Conservation (phyloP, 2,888 invertebrate genomes). For the Agrilus cyanescens region DNA sequence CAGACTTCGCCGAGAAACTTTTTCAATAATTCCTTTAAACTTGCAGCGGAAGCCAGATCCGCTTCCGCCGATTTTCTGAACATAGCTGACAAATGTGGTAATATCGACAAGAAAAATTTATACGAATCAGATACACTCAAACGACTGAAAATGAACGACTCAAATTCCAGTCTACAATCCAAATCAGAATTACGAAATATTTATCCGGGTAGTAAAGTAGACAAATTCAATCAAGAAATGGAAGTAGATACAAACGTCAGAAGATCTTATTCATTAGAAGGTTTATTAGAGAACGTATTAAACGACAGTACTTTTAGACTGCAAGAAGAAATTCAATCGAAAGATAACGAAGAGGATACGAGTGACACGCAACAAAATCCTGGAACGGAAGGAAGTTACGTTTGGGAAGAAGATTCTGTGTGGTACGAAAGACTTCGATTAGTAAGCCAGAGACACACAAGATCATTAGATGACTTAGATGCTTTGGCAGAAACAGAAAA, state of each 20-base stretch:
- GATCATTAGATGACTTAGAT: conserved; percentile 74
- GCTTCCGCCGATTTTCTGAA: conserved; percentile 55
- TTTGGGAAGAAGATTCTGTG: conserved; percentile 73
- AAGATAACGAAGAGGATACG: conserved; percentile 9
- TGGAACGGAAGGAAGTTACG: conserved; percentile 50
- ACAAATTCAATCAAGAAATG: conserved; percentile 23
- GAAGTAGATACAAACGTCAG: conserved; percentile 29
- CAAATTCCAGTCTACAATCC: conserved; percentile 37
- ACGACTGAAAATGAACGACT: conserved; percentile 44
- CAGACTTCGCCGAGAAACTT: conserved; percentile 17
- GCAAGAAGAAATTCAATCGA: conserved; percentile 9
- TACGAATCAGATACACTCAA: conserved; percentile 57
- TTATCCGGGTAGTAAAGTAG: conserved; percentile 22
- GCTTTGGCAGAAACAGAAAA: conserved; percentile 31
- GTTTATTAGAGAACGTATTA: conserved; percentile 41
- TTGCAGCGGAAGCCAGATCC: conserved; percentile 47
- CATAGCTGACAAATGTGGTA: conserved; percentile 50
- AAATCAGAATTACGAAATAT: conserved; percentile 41
- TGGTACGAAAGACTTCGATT: conserved; percentile 72
- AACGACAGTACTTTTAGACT: conserved; percentile 19
- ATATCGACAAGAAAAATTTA: conserved; percentile 57
- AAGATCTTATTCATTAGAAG: conserved; percentile 46
- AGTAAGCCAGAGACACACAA: conserved; percentile 69
- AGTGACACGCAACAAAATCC: conserved; percentile 10
- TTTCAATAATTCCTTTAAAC: conserved; percentile 35